A percentile compares a stretch with the other conserved stretches of the same genome.
phyloP scores from a whole-genome alignment of 2,888 invertebrate species.

The Dynastes maya region DNA sequence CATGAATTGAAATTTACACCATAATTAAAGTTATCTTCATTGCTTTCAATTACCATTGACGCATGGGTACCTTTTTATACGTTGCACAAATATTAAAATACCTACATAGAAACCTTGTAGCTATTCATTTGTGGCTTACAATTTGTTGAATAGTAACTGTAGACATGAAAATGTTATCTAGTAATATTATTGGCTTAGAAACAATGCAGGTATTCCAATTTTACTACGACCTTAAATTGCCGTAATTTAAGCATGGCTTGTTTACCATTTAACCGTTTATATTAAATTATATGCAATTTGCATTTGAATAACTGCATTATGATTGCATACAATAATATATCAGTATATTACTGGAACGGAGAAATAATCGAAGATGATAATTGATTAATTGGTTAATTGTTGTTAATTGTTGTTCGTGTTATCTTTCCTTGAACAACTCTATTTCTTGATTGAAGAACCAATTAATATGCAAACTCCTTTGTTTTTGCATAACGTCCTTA shows the following conservation, averaged over 20 bases:
- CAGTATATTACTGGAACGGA: not conserved
- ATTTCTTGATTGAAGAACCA: not conserved
- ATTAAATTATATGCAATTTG: constrained; percentile 36
- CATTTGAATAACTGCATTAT: constrained; percentile 35
- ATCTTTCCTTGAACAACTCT: constrained; percentile 4
- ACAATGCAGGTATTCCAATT: constrained; percentile 18
- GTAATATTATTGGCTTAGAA: not conserved
- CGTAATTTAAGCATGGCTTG: constrained; percentile 30
- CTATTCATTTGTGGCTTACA: no score
- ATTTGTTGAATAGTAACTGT: no score
- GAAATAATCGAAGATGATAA: constrained; percentile 5
- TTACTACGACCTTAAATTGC: constrained; percentile 11
- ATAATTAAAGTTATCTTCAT: no score
- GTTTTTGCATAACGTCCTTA: no score
- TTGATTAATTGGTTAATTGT: constrained; percentile 18
- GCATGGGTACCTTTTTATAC: no score
- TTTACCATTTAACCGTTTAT: constrained; percentile 11
- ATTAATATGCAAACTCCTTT: no score
- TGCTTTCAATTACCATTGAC: no score
- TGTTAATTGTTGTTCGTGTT: not conserved
- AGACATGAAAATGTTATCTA: not conserved
- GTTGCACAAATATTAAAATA: no score
- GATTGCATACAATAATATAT: constrained; percentile 2
- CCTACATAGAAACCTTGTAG: no score
- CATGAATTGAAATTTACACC: no score